phyloP scores from a whole-genome alignment of 2,113 vertebrate species.

The Cyanoderma ruficeps region DNA sequence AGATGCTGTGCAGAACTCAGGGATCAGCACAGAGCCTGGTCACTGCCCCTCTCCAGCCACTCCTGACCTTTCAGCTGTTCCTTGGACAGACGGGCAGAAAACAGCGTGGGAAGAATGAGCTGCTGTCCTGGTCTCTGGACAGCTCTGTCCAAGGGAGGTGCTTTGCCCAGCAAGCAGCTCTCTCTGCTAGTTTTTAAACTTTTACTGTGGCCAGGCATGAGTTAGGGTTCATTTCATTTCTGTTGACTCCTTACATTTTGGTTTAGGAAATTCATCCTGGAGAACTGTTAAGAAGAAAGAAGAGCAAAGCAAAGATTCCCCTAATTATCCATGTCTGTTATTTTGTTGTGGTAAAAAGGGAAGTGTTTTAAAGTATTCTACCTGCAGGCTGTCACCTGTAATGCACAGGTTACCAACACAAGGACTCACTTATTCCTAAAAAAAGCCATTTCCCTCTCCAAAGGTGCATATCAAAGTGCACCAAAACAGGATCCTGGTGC shows the following conservation, averaged over 20 bases:
- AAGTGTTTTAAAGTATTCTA: not conserved
- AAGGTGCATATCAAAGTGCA: rapidly evolving
- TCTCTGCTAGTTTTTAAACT: not conserved
- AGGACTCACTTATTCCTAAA: rapidly evolving
- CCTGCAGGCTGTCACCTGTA: not conserved
- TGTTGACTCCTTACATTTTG: not conserved
- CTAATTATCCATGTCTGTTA: not conserved
- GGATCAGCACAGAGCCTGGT: not conserved
- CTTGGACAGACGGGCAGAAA: not conserved
- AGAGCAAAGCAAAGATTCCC: not conserved
- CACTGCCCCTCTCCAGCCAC: not conserved
- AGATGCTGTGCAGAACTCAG: not conserved
- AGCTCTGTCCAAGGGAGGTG: not conserved
- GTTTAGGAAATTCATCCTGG: not conserved
- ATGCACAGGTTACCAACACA: not conserved
- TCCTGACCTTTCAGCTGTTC: not conserved
- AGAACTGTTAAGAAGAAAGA: not conserved
- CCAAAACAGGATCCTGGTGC: not conserved
- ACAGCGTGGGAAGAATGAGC: rapidly evolving
- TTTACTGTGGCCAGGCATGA: not conserved
- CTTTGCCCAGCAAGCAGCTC: not conserved
- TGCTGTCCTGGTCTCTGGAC: not conserved
- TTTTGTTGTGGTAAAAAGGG: rapidly evolving
- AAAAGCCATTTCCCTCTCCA: not conserved
- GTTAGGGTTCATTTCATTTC: not conserved